Evolutionary conservation across 2,797 vertebrate genomes (phyloP), one percentile per base, ranked within the genome.

Genomic region (Agapornis canus): DNA sequence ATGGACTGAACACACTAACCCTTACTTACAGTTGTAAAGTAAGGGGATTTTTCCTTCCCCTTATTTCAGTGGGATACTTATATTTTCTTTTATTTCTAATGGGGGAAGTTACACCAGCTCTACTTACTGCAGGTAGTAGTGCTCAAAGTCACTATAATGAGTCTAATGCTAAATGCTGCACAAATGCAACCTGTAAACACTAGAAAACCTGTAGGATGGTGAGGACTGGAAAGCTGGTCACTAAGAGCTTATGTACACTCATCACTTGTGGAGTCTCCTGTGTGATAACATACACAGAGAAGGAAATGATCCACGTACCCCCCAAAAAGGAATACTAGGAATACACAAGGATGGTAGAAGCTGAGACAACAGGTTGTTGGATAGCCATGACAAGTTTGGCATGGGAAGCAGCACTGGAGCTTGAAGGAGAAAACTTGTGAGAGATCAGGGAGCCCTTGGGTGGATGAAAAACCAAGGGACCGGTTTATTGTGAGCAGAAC

Each of bases 231-330:
- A 79, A 63, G 11, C 18, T 59, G 57, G n/a, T 43, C 43, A 32
- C 61, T 63, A 23, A 13, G 0, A 84, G 29, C 21, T 32, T 61
- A 26, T 0, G 16, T 5, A 35, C 48, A 26, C 16, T n/a, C 39
- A 26, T 14, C 29, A 23, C 13, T 73, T 48, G 3, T 2, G 43
- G 13, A 35, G 56, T 2, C 22, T 56, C 17, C 47, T 8, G 14
- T 2, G 18, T 8, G 31, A 40, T 40, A 37, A 65, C 0, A 16
- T 37, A 25, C 51, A 52, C 32, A 43, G 42, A 76, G 72, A 8
- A 11, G 3, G 22, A 71, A 66, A 71, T 0, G 2, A 39, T 2
- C 31, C 3, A 3, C 0, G 3, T 4, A 32, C 15, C 39, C n/a
- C 31, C 4, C 6, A 71, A 61, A 29, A 22, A 39, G 10, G 70